Percentiles rank a stretch among this genome's conserved stretches.
Evolutionary conservation across 1,140 invertebrate species (phyloP).

Genomic region (Aphelenchoides besseyi): DNA sequence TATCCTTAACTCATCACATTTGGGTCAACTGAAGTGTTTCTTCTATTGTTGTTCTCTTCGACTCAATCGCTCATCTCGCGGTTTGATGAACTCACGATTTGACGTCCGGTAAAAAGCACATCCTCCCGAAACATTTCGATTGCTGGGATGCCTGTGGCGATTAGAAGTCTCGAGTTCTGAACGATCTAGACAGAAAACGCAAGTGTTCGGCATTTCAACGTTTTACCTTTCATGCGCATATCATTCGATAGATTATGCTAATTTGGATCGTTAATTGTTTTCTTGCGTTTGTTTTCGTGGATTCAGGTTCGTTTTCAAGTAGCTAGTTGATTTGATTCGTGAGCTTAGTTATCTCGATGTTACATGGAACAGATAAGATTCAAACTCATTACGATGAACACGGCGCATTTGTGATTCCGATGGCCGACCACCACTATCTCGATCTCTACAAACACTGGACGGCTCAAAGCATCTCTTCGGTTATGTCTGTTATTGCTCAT

Average conservation of each 20-base stretch:
- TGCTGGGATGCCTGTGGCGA: background rate
- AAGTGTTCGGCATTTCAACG: background rate
- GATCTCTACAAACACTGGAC: slow-evolving; percentile 7
- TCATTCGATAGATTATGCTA: background rate
- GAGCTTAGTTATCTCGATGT: background rate
- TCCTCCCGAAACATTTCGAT: background rate
- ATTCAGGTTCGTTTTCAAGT: background rate
- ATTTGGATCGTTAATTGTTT: background rate
- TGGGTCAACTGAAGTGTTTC: no score
- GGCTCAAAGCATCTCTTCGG: background rate
- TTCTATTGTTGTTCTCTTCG: no score
- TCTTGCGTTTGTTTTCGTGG: background rate
- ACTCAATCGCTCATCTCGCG: background rate
- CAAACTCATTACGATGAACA: slow-evolving; percentile 8
- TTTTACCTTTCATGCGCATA: background rate
- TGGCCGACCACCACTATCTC: background rate
- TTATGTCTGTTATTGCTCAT: background rate
- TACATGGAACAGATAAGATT: background rate
- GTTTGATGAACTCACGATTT: background rate
- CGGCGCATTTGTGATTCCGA: background rate
- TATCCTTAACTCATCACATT: no score
- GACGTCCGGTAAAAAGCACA: background rate
- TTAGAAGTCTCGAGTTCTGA: background rate
- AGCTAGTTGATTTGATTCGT: background rate
- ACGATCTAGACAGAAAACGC: background rate